Evolutionary conservation across 1,140 invertebrate species (phyloP), one percentile per base, ranked within the genome.

Genomic region (Stenopsyche tienmushanensis): DNA sequence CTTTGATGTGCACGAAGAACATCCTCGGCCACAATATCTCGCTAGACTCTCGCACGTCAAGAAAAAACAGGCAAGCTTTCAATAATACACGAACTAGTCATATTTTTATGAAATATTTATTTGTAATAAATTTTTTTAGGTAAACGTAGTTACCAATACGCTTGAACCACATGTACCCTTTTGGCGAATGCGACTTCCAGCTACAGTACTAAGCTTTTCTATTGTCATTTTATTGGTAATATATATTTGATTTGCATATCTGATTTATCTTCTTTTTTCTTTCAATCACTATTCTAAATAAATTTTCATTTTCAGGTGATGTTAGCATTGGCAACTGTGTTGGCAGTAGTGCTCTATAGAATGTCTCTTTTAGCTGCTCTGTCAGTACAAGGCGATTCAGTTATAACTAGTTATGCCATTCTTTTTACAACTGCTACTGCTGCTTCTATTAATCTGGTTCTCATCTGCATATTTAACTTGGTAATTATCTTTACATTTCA

Each of bases 271-370:
- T 53, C 17, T 49, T 10, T 9, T 24, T 26, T n/a, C 53, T 20
- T 55, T 44, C 20, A 10, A 45, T 49, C 1, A 45, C 60, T 13
- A 10, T 20, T 57, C 45, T 57, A 64, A 42, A 25, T 54, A 41
- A 29, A 39, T 69, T 39, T 0, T 47, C 29, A 13, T 24, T 25
- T n/a, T 62, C 41, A 70, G 68, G 90, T 93, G 72, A 76, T 81
- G 18, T 76, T 97, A 72, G 94, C 94, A 0, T 78, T 97, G 52
- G 91, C 88, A 8, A 88, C 93, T 0, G 92, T 98, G 9, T 80
- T 97, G 64, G 94, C 88, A 10, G 93, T 97, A 21, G 93, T 97
- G 69, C 78, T 97, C 0, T 97, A 97, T 77, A 84, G 96, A 44
- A 94, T 97, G 86, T 91, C 93, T 1, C 82, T 94, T 53, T 79